Conservation (phyloP, 2,888 invertebrate genomes). For the Mythimna loreyi region DNA sequence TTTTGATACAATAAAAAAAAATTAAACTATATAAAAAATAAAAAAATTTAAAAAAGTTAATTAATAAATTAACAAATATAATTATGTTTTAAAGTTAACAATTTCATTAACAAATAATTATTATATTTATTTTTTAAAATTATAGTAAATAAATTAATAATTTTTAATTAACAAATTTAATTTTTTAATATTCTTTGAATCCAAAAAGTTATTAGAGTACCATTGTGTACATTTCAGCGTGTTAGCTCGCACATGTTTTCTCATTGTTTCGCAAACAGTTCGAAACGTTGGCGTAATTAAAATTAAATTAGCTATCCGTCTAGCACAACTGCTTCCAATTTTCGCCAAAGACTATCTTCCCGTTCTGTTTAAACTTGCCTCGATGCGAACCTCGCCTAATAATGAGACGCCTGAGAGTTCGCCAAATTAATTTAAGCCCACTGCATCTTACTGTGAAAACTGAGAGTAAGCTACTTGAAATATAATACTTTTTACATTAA, state of each 20-base stretch:
- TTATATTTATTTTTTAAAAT: no score
- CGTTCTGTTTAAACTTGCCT: constrained; percentile 60
- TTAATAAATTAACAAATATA: no score
- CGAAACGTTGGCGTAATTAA: constrained; percentile 55
- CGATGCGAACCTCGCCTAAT: constrained; percentile 61
- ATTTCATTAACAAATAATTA: no score
- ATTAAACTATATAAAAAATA: no score
- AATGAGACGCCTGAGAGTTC: constrained; percentile 61
- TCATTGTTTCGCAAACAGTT: constrained; percentile 51
- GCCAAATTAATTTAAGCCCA: constrained; percentile 66
- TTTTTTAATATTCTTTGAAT: background rate
- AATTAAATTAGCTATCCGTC: constrained; percentile 67
- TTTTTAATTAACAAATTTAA: no score
- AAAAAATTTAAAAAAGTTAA: no score
- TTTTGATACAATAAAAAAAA: no score
- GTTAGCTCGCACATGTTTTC: constrained; percentile 17
- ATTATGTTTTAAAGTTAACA: no score
- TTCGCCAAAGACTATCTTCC: constrained; percentile 56
- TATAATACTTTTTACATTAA: constrained; percentile 43
- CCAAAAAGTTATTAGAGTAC: background rate
- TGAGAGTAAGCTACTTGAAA: constrained; percentile 48
- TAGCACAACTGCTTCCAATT: constrained; percentile 63
- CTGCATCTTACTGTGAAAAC: constrained; percentile 59
- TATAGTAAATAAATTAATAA: background rate
- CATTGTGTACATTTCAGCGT: background rate